These are phyloP conservation scores for Marasmarcha lunaedactyla DNA, from an alignment of 2,888 invertebrate genomes.

Conservation along the genomic window DNA sequence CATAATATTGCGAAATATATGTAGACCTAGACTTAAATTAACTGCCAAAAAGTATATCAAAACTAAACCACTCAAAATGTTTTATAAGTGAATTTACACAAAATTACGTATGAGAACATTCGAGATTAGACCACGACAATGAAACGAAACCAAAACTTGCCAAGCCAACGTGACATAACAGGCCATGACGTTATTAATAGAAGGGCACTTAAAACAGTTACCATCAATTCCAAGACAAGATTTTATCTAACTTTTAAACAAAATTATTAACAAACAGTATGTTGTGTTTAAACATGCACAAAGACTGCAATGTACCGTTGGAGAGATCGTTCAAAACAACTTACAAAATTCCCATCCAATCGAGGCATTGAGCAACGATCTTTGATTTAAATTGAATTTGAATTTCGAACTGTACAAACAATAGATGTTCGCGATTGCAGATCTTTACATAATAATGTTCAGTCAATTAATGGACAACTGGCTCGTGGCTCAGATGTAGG, in stretches of 20 bases:
- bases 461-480: conserved; percentile 45
- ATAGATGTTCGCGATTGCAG: conserved; percentile 25
- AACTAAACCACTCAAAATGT: too few species aligned
- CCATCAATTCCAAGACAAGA: conserved; percentile 31
- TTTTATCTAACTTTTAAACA: conserved; percentile 35
- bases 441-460: conserved; percentile 40
- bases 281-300: too few species aligned
- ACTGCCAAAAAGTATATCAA: conserved; percentile 1
- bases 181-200: conserved; percentile 28
- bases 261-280: conserved; percentile 35
- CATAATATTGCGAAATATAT: conserved; percentile 17
- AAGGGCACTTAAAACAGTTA: conserved; percentile 32
- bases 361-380: too few species aligned
- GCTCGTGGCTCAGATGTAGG: conserved; percentile 36
- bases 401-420: conserved; percentile 29
- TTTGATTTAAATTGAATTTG: too few species aligned
- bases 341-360: too few species aligned
- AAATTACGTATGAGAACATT: too few species aligned
- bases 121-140: conserved; percentile 1
- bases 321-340: too few species aligned
- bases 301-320: too few species aligned
- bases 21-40: conserved; percentile 15
- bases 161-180: conserved; percentile 27
- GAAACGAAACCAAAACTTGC: conserved; percentile 16
- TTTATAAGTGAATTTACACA: conserved; percentile 19